These are phyloP conservation scores for Solea solea DNA, from an alignment of 2,113 vertebrate genomes.

Conservation along the genomic window DNA sequence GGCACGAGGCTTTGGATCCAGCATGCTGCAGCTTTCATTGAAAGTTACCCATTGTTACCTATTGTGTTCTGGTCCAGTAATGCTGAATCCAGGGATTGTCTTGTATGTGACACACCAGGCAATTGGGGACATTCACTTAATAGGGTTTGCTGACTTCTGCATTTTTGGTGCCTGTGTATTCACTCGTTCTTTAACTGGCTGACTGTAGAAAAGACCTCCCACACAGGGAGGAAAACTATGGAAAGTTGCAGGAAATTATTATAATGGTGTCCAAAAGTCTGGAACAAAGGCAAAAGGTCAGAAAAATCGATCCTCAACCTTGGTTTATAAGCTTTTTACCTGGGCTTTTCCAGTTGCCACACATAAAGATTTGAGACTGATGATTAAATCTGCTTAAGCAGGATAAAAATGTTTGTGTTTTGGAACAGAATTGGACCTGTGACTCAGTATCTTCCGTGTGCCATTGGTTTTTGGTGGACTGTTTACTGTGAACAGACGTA, in stretches of 20 bases:
- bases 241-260: background rate
- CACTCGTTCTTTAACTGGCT: slow-evolving; percentile 32
- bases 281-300: background rate
- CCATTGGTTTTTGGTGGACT: slow-evolving; percentile 10
- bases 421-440: slow-evolving; percentile 14
- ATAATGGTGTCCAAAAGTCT: background rate
- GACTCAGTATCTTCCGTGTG: slow-evolving; percentile 7
- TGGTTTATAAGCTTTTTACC: background rate
- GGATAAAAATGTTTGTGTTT: slow-evolving; percentile 3
- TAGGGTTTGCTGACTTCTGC: slow-evolving; percentile 67
- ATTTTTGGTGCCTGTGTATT: slow-evolving; percentile 46
- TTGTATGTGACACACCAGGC: slow-evolving; percentile 64
- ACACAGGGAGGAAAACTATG: background rate
- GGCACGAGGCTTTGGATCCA: slow-evolving; percentile 47
- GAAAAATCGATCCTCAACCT: background rate
- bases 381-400: slow-evolving; percentile 1
- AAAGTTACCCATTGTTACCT: slow-evolving; percentile 82
- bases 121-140: slow-evolving; percentile 58
- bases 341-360: background rate
- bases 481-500: slow-evolving; percentile 24
- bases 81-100: slow-evolving; percentile 79
- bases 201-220: slow-evolving; percentile 25
- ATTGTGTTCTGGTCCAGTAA: slow-evolving; percentile 73
- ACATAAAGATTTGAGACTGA: background rate
- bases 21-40: slow-evolving; percentile 64